A percentile compares a stretch with the other conserved stretches of the same genome.
Evolutionary conservation across 2,888 invertebrate genomes (phyloP).

Genomic region (Prosopocoilus inquinatus): DNA sequence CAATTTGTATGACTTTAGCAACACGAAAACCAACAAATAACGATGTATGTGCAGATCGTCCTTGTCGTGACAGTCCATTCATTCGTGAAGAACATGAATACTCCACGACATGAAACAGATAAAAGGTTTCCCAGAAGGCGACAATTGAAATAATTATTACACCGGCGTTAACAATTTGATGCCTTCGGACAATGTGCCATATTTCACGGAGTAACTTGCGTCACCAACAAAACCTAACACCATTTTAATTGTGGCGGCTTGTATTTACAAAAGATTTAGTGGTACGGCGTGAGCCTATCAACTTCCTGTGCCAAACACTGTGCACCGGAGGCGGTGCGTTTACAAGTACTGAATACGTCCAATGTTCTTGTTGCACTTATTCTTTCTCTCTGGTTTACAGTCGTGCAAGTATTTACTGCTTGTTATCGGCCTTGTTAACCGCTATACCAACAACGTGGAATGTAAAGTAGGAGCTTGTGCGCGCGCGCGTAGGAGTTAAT

Average conservation of each 20-base stretch:
- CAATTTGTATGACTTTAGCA: no score
- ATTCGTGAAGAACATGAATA: no score
- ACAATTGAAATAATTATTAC: constrained; percentile 14
- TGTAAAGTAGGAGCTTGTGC: constrained; percentile 13
- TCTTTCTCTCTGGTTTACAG: constrained; percentile 3
- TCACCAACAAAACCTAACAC: constrained; percentile 32
- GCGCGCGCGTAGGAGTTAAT: constrained; percentile 17
- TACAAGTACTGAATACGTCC: constrained; percentile 7
- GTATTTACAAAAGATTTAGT: constrained; percentile 13
- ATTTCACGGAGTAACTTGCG: constrained; percentile 27
- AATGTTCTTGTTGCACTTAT: constrained; percentile 10
- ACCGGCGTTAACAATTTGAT: constrained; percentile 14
- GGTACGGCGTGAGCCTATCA: constrained; percentile 8
- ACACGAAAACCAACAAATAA: no score
- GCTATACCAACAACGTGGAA: constrained; percentile 12
- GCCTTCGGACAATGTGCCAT: constrained; percentile 30
- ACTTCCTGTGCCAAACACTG: constrained; percentile 19
- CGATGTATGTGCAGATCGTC: no score
- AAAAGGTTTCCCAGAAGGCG: constrained; percentile 9
- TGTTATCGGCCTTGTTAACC: constrained; percentile 19
- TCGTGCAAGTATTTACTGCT: constrained; percentile 11
- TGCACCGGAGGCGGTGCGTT: constrained; percentile 14
- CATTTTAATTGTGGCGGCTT: constrained; percentile 32
- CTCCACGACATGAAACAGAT: no score
- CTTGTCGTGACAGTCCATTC: no score